Base-by-base conservation (phyloP, 2,113 vertebrate genomes). In the Ptychochromis oligacanthus region DNA sequence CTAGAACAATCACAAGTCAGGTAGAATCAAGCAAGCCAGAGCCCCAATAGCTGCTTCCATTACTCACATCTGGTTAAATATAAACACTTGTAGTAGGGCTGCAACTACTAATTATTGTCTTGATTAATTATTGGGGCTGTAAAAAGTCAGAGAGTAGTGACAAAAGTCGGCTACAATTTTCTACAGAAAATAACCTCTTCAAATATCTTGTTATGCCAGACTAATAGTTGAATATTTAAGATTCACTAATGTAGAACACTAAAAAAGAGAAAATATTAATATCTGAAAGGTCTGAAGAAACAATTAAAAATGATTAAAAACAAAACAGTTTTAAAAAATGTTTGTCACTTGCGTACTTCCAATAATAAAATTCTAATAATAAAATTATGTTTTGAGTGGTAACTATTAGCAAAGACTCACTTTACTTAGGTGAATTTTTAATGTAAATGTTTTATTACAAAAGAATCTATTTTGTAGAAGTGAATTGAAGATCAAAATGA, bases 1-100 rank as follows among this genome's bases (percentile, higher is more conserved):
- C 94, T 89, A 95, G 95, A 96, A 96, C 85, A 91, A 94, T 95
- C 95, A 88, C 89, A 94, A 88, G 91, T 87, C 87, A 57, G 84
- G 90, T 86, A 87, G 84, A 91, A 91, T 85, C 80, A 83, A 89
- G 83, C 84, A 24, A 77, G 40, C 65, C 43, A 1, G 62, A 24
- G 22, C 46, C 67, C 40, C 6, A 4, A 77, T 86, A 84, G 83
- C 62, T 61, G 81, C 82, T 54, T 20, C 46, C 22, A 75, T 70
- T 9, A 64, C 84, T 75, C 75, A 83, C 54, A 76, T 72, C 2
- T 49, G 26, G 10, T n/a, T 58, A 20, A 24, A 31, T 46, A 60
- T 20, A 61, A 72, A 84, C 77, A 75, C 57, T 15, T 7, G 13
- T 6, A 12, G 5, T 4, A 20, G 22, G 22, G 43, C 40, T 55